Percentiles rank a stretch among this genome's conserved stretches.
Evolutionary conservation across 23 tunicate species (phyloP).

Genomic region (Styela clava): DNA sequence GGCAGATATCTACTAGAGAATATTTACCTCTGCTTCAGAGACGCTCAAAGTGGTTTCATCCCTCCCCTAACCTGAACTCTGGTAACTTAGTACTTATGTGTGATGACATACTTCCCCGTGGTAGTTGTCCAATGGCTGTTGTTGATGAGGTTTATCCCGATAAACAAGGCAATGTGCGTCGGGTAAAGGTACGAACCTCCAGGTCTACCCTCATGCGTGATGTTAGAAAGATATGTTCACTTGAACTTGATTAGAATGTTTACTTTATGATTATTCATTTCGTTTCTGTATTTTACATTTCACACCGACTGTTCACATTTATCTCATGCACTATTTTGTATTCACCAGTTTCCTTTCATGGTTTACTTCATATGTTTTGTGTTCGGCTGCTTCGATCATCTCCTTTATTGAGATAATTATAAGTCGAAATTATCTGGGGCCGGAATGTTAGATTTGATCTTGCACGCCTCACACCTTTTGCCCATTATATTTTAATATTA

Average conservation of each 20-base stretch:
- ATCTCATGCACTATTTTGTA: too few species aligned
- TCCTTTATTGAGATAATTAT: too few species aligned
- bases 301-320: too few species aligned
- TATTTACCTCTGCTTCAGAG: background rate
- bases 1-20: background rate
- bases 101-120: background rate
- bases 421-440: too few species aligned
- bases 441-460: too few species aligned
- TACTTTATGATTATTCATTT: too few species aligned
- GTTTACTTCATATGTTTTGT: too few species aligned
- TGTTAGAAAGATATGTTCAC: background rate
- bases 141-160: background rate
- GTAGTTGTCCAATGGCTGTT: background rate
- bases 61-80: background rate
- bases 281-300: too few species aligned
- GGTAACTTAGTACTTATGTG: background rate
- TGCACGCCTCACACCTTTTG: too few species aligned
- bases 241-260: background rate
- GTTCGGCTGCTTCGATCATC: too few species aligned
- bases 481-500: too few species aligned
- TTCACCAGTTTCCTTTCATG: too few species aligned
- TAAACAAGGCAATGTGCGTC: background rate
- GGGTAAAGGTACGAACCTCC: background rate
- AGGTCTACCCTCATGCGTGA: background rate
- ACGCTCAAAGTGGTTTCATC: background rate